phyloP scores from a whole-genome alignment of 1,140 invertebrate genomes.

The Ridgeia piscesae region DNA sequence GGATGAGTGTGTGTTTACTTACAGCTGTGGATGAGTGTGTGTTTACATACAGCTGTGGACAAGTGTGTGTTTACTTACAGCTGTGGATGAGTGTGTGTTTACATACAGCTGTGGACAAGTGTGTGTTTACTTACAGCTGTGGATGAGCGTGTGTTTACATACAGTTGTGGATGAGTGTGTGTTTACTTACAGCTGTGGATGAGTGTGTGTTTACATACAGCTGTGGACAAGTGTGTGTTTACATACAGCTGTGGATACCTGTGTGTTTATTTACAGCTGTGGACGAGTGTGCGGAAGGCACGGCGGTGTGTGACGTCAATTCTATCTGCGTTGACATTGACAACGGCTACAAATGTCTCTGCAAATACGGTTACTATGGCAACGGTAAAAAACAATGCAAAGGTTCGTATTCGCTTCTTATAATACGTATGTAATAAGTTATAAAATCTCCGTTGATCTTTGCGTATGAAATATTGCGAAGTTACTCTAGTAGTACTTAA shows the following conservation, averaged over 20 bases:
- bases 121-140: no score
- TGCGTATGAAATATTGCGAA: neutral
- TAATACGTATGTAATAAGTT: neutral
- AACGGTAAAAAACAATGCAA: slow-evolving; percentile 4
- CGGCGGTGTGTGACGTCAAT: slow-evolving; percentile 41
- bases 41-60: no score
- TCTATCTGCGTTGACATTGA: slow-evolving; percentile 46
- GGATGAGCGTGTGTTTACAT: no score
- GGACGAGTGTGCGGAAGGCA: neutral
- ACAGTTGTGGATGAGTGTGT: slow-evolving; percentile 60
- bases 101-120: no score
- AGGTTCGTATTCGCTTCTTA: neutral
- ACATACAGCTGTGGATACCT: neutral
- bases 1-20: no score
- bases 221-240: neutral
- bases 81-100: no score
- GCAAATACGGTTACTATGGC: slow-evolving; percentile 21
- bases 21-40: no score
- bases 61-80: no score
- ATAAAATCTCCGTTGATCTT: neutral
- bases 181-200: slow-evolving; percentile 61
- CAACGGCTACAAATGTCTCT: slow-evolving; percentile 45
- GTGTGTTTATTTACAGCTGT: neutral
- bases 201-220: slow-evolving; percentile 33
- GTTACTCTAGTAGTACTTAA: no score